Evolutionary conservation across 2,888 invertebrate species (phyloP).

Genomic region (Anodontia alba): DNA sequence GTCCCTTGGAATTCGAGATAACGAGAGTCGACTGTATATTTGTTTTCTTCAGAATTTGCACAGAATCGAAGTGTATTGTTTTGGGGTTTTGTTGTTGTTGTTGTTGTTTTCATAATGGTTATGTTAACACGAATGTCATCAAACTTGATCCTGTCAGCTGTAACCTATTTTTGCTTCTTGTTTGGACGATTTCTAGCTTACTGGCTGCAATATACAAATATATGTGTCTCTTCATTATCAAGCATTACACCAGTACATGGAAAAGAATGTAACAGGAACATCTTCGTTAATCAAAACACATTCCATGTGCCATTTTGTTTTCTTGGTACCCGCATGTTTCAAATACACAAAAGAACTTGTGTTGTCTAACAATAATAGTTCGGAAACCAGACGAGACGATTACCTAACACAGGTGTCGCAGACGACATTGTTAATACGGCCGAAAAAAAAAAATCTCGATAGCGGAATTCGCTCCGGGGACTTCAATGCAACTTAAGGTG

Average conservation of each 20-base stretch:
- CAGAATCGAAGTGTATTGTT: too few species aligned
- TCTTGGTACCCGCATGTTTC: not conserved
- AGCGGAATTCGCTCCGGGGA: not conserved
- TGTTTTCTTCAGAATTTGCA: too few species aligned
- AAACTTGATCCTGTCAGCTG: not conserved
- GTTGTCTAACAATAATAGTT: not conserved
- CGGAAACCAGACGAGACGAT: not conserved
- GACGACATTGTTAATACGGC: not conserved
- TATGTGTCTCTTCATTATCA: not conserved
- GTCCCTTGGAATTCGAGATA: too few species aligned
- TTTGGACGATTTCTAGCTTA: not conserved
- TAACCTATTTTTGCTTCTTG: too few species aligned
- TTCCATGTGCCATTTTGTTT: not conserved
- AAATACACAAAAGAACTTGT: not conserved
- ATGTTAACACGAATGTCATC: not conserved
- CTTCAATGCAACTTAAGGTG: not conserved
- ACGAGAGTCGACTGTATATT: too few species aligned
- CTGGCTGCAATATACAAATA: not conserved
- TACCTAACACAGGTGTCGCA: not conserved
- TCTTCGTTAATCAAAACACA: constrained; percentile 8
- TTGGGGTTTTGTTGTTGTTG: too few species aligned
- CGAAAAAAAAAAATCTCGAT: not conserved
- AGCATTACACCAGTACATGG: not conserved
- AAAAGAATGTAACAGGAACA: constrained; percentile 4
- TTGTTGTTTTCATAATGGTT: too few species aligned